Base-by-base conservation (phyloP, 2,888 invertebrate species). In the Macrophya alboannulata region DNA sequence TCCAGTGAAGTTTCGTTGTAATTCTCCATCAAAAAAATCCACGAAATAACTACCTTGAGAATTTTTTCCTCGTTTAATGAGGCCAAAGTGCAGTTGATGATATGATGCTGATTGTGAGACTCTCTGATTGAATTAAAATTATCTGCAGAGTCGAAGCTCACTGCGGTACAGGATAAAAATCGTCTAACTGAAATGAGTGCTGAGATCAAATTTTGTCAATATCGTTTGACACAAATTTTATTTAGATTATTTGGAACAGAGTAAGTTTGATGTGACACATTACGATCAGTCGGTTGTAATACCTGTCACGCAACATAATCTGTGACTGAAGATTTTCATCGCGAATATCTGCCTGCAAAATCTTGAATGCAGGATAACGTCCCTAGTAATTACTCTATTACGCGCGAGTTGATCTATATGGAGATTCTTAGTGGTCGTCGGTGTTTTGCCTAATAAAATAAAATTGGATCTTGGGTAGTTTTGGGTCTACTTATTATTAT, bases 401-500 rank as follows among this genome's bases (percentile, higher is more conserved):
- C 85, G 84, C 51, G 59, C 51, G 65, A 87, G 84, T 85, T 86
- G 76, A 90, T 91, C 87, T 90, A 89, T 88, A 90, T 91, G 90
- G 86, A 91, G 90, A 91, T 91, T 83, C 37, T 37, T 17, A 37
- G 43, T 71, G 37, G 37, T 84, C 37, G 59, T 21, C 25, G 10
- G 21, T 77, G 88, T 88, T 88, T 88, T 87, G 87, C 86, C 85
- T 76, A 76, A 72, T 84, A 48, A 84, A 85, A 85, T 86, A 84
- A 88, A 89, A 88, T 89, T 87, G 86, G 88, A 89, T 83, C 88
- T 86, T 76, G 82, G 31, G 68, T 51, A 43, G 76, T 85, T 79
- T 85, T 62, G n/a, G 79, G 72, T 59, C 12, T 43, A 72, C 55
- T 51, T 85, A 62, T 81, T 55, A 55, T 55, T 55, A 77, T 84